phyloP scores from a whole-genome alignment of 1,140 invertebrate species.

The Trypoxylus dichotomus region DNA sequence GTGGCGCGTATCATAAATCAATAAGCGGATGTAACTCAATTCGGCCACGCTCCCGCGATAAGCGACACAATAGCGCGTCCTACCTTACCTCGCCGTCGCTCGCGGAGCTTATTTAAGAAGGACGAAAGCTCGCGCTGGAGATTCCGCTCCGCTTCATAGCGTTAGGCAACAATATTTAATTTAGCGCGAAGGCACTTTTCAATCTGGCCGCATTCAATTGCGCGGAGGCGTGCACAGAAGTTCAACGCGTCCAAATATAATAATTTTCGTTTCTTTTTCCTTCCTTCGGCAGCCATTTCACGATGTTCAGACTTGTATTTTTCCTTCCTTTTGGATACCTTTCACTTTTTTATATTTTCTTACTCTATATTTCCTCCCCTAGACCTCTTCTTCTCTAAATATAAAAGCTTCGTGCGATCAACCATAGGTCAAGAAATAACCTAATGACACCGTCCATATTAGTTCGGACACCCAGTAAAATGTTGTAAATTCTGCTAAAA shows the following conservation, averaged over 20 bases:
- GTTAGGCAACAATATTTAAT: conserved; percentile 21
- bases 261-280: background rate
- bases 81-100: background rate
- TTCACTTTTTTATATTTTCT: no score
- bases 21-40: conserved; percentile 7
- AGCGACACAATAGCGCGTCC: background rate
- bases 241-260: conserved; percentile 5
- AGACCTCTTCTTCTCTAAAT: no score
- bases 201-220: conserved; percentile 12
- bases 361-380: no score
- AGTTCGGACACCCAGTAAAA: no score
- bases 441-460: no score
- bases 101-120: background rate
- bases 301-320: no score
- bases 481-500: no score
- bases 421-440: no score
- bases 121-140: background rate
- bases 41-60: background rate
- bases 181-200: conserved; percentile 13
- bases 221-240: background rate
- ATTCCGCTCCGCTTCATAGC: background rate
- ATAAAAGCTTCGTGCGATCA: no score
- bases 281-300: no score
- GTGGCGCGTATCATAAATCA: background rate
- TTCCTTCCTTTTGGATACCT: no score